Conservation (phyloP, 2,888 invertebrate species). For the Colletes collaris region DNA sequence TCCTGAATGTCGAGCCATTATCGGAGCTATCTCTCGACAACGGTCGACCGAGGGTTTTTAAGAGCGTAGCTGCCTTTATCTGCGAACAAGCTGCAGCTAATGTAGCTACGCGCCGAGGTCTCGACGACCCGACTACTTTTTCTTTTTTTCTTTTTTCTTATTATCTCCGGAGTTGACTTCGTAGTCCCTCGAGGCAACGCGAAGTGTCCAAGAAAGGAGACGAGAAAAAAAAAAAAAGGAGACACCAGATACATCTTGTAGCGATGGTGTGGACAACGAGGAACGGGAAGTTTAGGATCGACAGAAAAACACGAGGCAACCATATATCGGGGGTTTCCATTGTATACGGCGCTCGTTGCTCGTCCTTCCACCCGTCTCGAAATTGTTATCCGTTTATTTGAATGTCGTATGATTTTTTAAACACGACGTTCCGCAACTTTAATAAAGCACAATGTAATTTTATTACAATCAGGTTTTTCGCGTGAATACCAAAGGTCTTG, state of each 20-base stretch:
- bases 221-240: not conserved
- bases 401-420: too few relatives aligned
- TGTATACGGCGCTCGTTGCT: not conserved
- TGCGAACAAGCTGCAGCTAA: constrained; percentile 77
- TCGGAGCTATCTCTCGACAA: constrained; percentile 76
- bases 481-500: too few relatives aligned
- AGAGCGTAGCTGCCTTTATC: constrained; percentile 74
- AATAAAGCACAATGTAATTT: too few relatives aligned
- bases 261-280: constrained; percentile 27
- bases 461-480: too few relatives aligned
- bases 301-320: not conserved
- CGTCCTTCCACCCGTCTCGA: not conserved
- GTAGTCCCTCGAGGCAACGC: constrained; percentile 36
- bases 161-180: constrained; percentile 40
- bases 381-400: not conserved
- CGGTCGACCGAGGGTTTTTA: constrained; percentile 73
- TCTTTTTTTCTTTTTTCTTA: constrained; percentile 46
- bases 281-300: constrained; percentile 21
- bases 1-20: constrained; percentile 73
- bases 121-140: constrained; percentile 45
- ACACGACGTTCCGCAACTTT: too few relatives aligned
- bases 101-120: constrained; percentile 74
- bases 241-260: constrained; percentile 43
- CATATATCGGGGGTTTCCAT: constrained; percentile 3
- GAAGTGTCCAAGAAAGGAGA: constrained; percentile 32